A percentile compares a stretch with the other conserved stretches of the same genome.
Conservation (phyloP, 2,113 vertebrate species). For the Cavia porcellus region DNA sequence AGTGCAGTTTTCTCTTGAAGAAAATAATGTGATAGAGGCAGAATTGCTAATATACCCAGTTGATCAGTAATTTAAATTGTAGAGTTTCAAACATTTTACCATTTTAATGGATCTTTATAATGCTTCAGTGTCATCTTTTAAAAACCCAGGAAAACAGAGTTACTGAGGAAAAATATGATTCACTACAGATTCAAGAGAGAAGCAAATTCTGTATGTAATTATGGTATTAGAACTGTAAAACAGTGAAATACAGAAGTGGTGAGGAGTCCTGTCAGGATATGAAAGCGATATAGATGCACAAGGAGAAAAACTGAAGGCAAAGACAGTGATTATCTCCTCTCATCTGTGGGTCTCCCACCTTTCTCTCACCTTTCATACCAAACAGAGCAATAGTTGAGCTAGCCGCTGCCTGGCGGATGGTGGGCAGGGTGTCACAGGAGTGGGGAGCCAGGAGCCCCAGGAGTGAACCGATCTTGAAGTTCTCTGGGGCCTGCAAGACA, state of each 20-base stretch:
- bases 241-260: background rate
- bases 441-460: slow-evolving; percentile 79
- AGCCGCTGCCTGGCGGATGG: slow-evolving; percentile 65
- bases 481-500: slow-evolving; percentile 69
- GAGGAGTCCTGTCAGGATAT: too few species aligned
- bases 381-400: slow-evolving; percentile 72
- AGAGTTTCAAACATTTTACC: slow-evolving; percentile 8
- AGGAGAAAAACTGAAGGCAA: background rate
- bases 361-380: slow-evolving; percentile 71
- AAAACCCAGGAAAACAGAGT: background rate
- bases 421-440: slow-evolving; percentile 76
- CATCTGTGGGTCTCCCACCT: background rate
- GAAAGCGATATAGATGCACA: background rate
- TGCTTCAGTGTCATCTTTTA: background rate
- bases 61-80: slow-evolving; percentile 28
- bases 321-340: background rate
- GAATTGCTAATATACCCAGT: background rate
- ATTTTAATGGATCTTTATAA: background rate
- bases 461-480: slow-evolving; percentile 76
- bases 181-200: background rate
- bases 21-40: background rate
- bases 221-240: background rate
- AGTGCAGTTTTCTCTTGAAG: slow-evolving; percentile 31
- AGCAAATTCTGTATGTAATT: background rate
- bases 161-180: background rate